Percentiles rank a stretch among this genome's conserved stretches.
phyloP scores from a whole-genome alignment of 2,113 vertebrate genomes.

The Aix galericulata region DNA sequence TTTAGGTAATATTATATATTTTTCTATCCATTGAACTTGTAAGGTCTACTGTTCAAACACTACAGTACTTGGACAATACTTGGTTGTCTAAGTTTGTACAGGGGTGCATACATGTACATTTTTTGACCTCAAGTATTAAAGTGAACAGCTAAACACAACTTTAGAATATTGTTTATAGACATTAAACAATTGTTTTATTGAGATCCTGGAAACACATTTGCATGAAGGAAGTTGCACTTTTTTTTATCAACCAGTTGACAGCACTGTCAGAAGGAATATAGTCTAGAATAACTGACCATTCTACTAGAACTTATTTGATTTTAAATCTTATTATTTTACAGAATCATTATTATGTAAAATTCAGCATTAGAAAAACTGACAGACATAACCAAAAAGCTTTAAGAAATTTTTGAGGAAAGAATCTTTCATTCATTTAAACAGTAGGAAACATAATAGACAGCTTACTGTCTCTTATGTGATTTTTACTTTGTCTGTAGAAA shows the following conservation, averaged over 20 bases:
- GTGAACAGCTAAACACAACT: background rate
- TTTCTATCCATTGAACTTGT: background rate
- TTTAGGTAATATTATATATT: background rate
- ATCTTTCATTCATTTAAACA: background rate
- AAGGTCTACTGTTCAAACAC: background rate
- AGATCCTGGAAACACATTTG: background rate
- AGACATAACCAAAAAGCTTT: background rate
- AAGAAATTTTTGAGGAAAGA: background rate
- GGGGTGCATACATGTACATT: background rate
- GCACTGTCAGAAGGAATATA: background rate
- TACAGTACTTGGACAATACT: background rate
- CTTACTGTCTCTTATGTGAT: background rate
- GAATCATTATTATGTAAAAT: background rate
- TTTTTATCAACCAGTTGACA: background rate
- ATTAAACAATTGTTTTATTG: background rate
- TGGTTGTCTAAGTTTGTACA: background rate
- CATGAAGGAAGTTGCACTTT: background rate
- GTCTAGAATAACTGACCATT: background rate
- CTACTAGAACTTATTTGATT: background rate
- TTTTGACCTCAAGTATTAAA: background rate
- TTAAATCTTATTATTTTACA: conserved; percentile 11
- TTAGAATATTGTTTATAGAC: background rate
- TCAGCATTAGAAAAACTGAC: background rate
- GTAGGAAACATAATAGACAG: background rate
- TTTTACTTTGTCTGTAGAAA: background rate